A percentile compares a stretch with the other conserved stretches of the same genome.
Evolutionary conservation across 2,113 vertebrate genomes (phyloP).

Genomic region (Mastomys natalensis): DNA sequence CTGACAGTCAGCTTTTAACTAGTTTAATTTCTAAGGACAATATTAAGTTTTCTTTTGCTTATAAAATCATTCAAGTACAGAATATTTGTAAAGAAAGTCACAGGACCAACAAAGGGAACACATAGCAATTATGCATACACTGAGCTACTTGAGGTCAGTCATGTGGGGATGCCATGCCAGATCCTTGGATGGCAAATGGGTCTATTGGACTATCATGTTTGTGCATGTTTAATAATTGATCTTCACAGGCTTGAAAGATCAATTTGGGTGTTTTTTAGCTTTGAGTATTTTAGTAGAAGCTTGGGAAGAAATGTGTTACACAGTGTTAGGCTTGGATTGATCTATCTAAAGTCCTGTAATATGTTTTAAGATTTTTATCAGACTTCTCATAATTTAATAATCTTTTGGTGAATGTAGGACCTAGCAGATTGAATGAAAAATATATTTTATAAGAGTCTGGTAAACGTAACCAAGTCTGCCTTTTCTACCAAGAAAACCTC

Average conservation of each 20-base stretch:
- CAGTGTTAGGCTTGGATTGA: neutral
- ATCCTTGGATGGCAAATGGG: neutral
- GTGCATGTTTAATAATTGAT: conserved; percentile 30
- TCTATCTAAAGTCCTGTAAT: conserved; percentile 50
- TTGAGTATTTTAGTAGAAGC: conserved; percentile 46
- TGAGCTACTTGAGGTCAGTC: neutral
- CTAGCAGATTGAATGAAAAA: conserved; percentile 12
- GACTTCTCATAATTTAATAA: conserved; percentile 35
- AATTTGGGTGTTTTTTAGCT: neutral
- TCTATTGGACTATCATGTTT: conserved; percentile 71
- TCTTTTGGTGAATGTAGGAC: neutral
- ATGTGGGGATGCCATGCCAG: neutral
- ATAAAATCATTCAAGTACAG: conserved; percentile 51
- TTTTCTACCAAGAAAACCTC: conserved; percentile 26
- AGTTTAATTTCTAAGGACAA: conserved; percentile 56
- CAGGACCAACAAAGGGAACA: conserved; percentile 31
- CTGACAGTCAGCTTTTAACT: conserved; percentile 68
- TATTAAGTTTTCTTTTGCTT: conserved; percentile 65
- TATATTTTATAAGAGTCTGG: conserved; percentile 36
- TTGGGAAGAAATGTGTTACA: neutral
- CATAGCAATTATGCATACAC: neutral
- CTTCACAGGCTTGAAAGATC: conserved; percentile 10
- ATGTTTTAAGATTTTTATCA: conserved; percentile 45
- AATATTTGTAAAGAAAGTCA: conserved; percentile 41
- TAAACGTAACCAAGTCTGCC: neutral